These are phyloP conservation scores for Caradrina clavipalpis DNA, from an alignment of 2,888 invertebrate genomes.

Conservation along the genomic window DNA sequence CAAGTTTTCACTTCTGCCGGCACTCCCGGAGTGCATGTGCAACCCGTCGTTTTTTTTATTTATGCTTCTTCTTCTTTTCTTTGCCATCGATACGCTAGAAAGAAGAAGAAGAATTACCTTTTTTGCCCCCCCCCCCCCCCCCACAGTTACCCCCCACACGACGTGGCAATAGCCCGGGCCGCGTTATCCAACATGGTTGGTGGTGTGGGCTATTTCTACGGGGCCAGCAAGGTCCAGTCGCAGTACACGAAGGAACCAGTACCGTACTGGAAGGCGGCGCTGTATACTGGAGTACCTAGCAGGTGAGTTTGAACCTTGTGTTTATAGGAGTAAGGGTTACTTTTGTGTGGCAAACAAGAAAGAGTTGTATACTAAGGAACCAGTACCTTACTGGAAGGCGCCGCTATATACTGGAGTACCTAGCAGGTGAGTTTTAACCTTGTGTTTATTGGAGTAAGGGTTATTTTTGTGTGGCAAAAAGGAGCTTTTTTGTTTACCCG, in stretches of 20 bases:
- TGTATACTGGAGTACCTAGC: slow-evolving; percentile 96
- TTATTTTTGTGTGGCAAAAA: too few relatives aligned
- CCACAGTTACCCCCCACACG: slow-evolving; percentile 90
- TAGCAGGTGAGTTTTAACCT: slow-evolving; percentile 24
- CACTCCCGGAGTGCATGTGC: too few relatives aligned
- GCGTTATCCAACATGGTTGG: slow-evolving; percentile 98
- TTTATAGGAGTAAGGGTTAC: rapidly evolving
- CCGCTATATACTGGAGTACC: slow-evolving; percentile 97
- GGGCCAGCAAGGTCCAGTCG: slow-evolving; percentile 96
- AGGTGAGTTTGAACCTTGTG: slow-evolving; percentile 10
- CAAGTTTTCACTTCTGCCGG: too few relatives aligned
- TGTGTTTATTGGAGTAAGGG: rapidly evolving
- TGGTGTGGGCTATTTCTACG: slow-evolving; percentile 99
- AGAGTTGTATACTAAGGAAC: slow-evolving; percentile 93
- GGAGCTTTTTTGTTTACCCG: too few relatives aligned
- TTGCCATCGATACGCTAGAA: too few relatives aligned
- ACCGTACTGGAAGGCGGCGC: slow-evolving; percentile 97
- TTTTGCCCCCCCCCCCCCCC: too few relatives aligned
- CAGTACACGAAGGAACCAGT: slow-evolving; percentile 95
- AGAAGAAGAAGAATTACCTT: too few relatives aligned
- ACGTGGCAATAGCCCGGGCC: slow-evolving; percentile 94
- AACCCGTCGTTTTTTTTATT: too few relatives aligned
- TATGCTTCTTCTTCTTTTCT: too few relatives aligned
- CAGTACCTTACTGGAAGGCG: slow-evolving; percentile 98
- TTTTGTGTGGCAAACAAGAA: too few relatives aligned